A percentile compares a stretch with the other conserved stretches of the same genome.
Conservation (phyloP, 2,113 vertebrate genomes). For the Onychostruthus taczanowskii region DNA sequence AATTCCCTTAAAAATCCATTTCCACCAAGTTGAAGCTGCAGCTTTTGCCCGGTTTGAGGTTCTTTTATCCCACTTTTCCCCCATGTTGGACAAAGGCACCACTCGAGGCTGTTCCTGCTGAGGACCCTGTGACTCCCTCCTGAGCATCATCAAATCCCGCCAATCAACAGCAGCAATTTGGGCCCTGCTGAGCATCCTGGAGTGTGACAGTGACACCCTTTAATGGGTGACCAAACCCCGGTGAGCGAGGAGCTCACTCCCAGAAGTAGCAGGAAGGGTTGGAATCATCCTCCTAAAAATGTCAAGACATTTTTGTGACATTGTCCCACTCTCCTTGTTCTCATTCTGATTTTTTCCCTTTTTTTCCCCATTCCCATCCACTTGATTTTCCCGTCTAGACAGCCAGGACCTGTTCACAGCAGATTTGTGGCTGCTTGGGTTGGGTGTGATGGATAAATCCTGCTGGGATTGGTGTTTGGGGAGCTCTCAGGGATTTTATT, state of each 20-base stretch:
- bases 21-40: not conserved
- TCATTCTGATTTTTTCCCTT: not conserved
- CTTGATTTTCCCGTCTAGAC: not conserved
- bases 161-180: not conserved
- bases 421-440: conserved; percentile 26
- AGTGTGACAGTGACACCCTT: not conserved
- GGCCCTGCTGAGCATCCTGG: not conserved
- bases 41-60: not conserved
- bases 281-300: not conserved
- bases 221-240: not conserved
- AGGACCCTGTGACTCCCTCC: not conserved
- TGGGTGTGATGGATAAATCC: conserved; percentile 21
- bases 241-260: accelerated
- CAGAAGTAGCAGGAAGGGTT: not conserved
- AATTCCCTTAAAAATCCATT: not conserved
- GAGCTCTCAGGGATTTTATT: not conserved
- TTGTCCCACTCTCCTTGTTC: not conserved
- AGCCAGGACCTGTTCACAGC: accelerated
- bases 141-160: not conserved
- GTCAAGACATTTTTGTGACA: not conserved
- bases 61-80: not conserved
- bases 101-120: not conserved
- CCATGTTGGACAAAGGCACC: accelerated
- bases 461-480: not conserved
- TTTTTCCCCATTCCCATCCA: not conserved